Conservation (phyloP, 2,888 invertebrate species). For the Cheilosia impressa region DNA sequence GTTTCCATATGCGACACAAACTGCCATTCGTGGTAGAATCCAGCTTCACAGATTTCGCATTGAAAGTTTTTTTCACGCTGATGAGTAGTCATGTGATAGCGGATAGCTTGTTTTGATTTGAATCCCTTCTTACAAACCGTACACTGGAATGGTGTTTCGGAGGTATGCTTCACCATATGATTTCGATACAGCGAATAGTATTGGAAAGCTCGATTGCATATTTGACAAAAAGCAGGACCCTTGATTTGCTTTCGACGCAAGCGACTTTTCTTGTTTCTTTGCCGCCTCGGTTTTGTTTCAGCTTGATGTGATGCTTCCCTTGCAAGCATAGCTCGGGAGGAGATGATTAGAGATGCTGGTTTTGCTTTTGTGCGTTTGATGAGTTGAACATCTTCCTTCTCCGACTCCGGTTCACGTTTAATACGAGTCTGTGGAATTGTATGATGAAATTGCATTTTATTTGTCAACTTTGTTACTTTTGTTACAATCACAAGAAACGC, state of each 20-base stretch:
- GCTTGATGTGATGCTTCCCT: background rate
- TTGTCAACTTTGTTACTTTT: background rate
- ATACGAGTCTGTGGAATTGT: slow-evolving; percentile 7
- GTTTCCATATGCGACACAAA: slow-evolving; percentile 77
- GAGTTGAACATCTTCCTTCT: slow-evolving; percentile 25
- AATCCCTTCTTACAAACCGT: slow-evolving; percentile 78
- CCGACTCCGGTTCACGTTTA: slow-evolving; percentile 38
- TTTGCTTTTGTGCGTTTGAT: slow-evolving; percentile 1
- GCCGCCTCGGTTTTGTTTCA: slow-evolving; percentile 20
- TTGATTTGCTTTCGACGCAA: slow-evolving; percentile 77
- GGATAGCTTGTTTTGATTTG: slow-evolving; percentile 78
- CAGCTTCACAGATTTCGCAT: slow-evolving; percentile 84
- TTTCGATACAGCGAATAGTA: slow-evolving; percentile 78
- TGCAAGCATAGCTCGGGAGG: background rate
- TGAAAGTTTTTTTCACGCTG: slow-evolving; percentile 77
- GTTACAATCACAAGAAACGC: background rate
- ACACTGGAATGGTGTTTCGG: slow-evolving; percentile 78
- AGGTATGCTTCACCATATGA: slow-evolving; percentile 79
- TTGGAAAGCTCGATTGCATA: slow-evolving; percentile 78
- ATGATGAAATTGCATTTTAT: slow-evolving; percentile 30
- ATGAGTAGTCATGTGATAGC: slow-evolving; percentile 79
- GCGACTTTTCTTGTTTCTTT: slow-evolving; percentile 33
- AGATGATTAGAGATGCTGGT: background rate
- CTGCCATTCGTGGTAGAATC: slow-evolving; percentile 79
- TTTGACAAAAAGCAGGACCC: slow-evolving; percentile 77